These are phyloP conservation scores for Nyctibius grandis DNA, from an alignment of 2,797 vertebrate genomes.

Conservation along the genomic window DNA sequence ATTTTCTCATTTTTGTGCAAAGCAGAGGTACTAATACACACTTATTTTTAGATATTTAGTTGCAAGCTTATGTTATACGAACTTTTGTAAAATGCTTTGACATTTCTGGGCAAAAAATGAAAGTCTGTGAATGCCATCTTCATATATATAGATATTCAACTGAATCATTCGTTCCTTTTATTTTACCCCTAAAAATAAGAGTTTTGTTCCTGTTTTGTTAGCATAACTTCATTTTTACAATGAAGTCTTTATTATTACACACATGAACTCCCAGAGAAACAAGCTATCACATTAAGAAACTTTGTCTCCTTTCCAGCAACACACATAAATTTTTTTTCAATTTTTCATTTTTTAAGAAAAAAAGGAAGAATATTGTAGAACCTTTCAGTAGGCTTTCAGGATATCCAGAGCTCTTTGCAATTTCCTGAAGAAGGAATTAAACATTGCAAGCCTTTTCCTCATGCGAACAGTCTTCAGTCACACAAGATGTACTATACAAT, in stretches of 20 bases:
- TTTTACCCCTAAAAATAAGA: not conserved
- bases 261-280: not conserved
- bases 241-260: not conserved
- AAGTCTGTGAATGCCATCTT: not conserved
- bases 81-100: not conserved
- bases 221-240: not conserved
- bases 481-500: not conserved
- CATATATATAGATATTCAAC: not conserved
- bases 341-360: not conserved
- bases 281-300: not conserved
- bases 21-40: not conserved
- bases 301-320: not conserved
- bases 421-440: not conserved
- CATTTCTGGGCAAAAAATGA: not conserved
- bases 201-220: not conserved
- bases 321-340: not conserved
- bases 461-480: not conserved
- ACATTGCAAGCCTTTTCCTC: not conserved
- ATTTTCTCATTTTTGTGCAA: not conserved
- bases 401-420: not conserved
- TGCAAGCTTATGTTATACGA: not conserved
- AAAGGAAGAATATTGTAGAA: not conserved
- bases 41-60: not conserved
- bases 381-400: not conserved
- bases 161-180: not conserved